phyloP scores from a whole-genome alignment of 2,888 invertebrate species.

The Bruchidius siliquastri region DNA sequence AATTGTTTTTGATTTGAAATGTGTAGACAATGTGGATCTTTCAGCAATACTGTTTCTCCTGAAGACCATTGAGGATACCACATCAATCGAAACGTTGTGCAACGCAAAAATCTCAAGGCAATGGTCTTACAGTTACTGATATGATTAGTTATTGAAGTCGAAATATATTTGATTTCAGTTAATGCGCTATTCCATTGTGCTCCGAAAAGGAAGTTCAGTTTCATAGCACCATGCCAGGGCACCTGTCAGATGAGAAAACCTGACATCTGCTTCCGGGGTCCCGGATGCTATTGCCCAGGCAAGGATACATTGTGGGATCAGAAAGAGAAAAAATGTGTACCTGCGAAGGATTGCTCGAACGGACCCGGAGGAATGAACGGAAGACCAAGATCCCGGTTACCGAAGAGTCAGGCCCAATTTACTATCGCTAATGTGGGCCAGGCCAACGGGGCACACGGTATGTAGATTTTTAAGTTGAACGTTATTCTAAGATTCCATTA shows the following conservation, averaged over 20 bases:
- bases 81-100: too few species aligned
- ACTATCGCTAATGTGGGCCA: background rate
- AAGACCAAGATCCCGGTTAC: too few species aligned
- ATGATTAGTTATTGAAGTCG: too few species aligned
- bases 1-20: too few species aligned
- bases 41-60: too few species aligned
- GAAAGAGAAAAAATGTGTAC: background rate
- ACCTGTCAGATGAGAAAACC: background rate
- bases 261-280: background rate
- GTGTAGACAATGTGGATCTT: too few species aligned
- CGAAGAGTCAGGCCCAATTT: background rate
- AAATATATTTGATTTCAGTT: too few species aligned
- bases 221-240: background rate
- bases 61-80: too few species aligned
- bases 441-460: background rate
- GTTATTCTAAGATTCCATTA: too few species aligned
- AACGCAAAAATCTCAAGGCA: too few species aligned
- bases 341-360: background rate
- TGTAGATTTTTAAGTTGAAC: too few species aligned
- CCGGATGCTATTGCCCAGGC: background rate
- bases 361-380: background rate
- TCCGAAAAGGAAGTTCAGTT: background rate
- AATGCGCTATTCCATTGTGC: background rate
- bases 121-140: background rate
- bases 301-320: background rate